Evolutionary conservation across 2,888 invertebrate species (phyloP), one percentile per base, ranked within the genome.

Genomic region (Eristalinus aeneus): DNA sequence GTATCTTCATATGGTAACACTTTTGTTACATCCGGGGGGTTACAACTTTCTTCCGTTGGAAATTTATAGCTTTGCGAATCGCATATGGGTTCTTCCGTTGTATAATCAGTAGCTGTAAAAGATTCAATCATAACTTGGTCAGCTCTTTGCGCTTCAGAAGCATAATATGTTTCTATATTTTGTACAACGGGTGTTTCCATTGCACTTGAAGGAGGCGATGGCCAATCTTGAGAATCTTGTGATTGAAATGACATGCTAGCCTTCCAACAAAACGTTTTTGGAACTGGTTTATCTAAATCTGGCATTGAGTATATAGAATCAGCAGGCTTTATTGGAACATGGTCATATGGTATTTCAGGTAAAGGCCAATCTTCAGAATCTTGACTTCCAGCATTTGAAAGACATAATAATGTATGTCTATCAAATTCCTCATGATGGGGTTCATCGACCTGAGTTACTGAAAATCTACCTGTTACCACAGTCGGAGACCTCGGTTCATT

Each of bases 211-310:
- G 97, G 96, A 0, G 97, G 96, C 56, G 97, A 96, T 0, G 97
- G 96, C 96, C 97, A 96, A 88, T 96, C 96, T 88, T 96, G 96
- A 8, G 96, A 96, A 88, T 96, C 95, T 90, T 96, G 96, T 11
- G 94, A 94, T 88, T 92, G 92, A 58, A 92, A 91, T 2, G 92
- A 90, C 89, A 91, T 90, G 60, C 91, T 91, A 1, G 91, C 91
- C 79, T 92, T 92, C 93, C 93, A 93, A 82, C 92, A 92, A 74
- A 93, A 93, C 0, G 91, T 90, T 82, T 92, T 93, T 2, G 93
- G 92, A 11, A 92, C 90, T 0, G 92, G 91, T 46, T 91, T 91
- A 87, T 92, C 91, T 32, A 92, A 84, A 74, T 92, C 94, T 0
- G 92, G 92, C 89, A 91, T 91, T 61, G 88, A 88, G 72, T 91